phyloP scores from a whole-genome alignment of 2,113 vertebrate species.

The Sceloporus tristichus region DNA sequence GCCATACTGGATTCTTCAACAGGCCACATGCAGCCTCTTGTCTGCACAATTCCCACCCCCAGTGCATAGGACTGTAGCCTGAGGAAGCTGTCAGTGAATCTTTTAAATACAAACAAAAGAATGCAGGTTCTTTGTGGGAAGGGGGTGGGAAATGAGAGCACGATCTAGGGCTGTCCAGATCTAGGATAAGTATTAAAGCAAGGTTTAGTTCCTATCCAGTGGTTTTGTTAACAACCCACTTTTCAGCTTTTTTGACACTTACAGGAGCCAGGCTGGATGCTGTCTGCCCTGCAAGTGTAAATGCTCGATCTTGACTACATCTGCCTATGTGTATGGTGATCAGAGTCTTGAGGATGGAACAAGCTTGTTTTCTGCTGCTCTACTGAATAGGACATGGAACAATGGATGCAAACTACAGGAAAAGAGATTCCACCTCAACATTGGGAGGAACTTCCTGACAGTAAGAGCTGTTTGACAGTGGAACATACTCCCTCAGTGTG shows the following conservation, averaged over 20 bases:
- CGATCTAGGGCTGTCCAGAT: neutral
- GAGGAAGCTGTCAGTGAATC: neutral
- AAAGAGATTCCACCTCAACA: too few relatives aligned
- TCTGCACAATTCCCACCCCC: neutral
- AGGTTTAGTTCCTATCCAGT: neutral
- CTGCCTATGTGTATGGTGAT: neutral
- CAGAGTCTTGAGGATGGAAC: neutral
- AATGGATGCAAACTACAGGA: too few relatives aligned
- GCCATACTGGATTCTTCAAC: too few relatives aligned
- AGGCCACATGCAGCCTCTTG: neutral
- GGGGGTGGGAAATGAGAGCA: neutral
- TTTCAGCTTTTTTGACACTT: neutral
- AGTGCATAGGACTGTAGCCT: too few relatives aligned
- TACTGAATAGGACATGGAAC: too few relatives aligned
- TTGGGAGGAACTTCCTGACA: too few relatives aligned
- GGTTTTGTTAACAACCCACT: neutral
- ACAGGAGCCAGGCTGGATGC: neutral
- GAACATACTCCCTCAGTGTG: too few relatives aligned
- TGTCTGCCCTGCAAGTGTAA: neutral
- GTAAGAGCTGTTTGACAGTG: too few relatives aligned
- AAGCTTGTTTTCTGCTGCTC: too few relatives aligned
- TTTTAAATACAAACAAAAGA: neutral
- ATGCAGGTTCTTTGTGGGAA: neutral
- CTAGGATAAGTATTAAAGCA: neutral
- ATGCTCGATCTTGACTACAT: neutral